Percentiles rank a stretch among this genome's conserved stretches.
These are phyloP conservation scores for Tiliqua scincoides DNA, from an alignment of 2,113 vertebrate genomes.

Conservation along the genomic window DNA sequence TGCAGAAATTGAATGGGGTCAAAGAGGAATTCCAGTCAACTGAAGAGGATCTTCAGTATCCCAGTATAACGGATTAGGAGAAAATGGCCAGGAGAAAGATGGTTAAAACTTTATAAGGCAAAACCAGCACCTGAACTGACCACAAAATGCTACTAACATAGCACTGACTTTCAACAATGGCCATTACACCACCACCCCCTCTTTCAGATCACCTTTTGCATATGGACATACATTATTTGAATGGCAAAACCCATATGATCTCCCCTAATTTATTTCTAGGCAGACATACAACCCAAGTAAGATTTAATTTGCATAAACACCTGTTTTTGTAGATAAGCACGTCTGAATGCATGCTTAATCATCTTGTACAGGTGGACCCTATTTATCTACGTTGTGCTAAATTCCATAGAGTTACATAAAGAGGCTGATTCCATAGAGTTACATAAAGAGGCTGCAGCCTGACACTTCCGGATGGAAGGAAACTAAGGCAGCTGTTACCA, in stretches of 20 bases:
- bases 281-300: background rate
- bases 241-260: no score
- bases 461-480: no score
- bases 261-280: background rate
- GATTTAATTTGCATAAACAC: no score
- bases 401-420: no score
- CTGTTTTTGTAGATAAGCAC: no score
- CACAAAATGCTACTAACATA: background rate
- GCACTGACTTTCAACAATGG: background rate
- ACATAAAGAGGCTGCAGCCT: no score
- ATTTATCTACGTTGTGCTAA: no score
- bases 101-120: background rate
- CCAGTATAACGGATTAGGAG: background rate
- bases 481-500: no score
- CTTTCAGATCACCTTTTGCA: background rate
- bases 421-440: no score
- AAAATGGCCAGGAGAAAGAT: background rate
- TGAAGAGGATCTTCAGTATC: background rate
- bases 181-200: background rate
- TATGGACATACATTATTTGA: background rate
- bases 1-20: background rate
- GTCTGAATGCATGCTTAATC: no score
- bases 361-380: no score
- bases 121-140: background rate
- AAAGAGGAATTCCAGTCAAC: background rate